Conservation (phyloP, 2,888 invertebrate genomes). For the Petrolisthes manimaculis region DNA sequence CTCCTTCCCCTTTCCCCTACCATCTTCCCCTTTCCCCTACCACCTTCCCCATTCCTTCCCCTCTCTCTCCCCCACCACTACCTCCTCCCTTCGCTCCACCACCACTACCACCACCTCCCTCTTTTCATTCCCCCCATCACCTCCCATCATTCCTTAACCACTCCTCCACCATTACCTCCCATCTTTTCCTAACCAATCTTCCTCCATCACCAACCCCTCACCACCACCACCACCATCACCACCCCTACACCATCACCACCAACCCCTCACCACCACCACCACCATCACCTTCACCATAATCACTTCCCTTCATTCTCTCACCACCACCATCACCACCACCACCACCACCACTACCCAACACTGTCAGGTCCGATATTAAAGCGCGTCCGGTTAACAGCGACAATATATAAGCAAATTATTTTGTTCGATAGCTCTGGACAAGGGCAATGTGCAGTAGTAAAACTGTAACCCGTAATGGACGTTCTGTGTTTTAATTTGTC, state of each 20-base stretch:
- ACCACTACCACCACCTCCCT: not conserved
- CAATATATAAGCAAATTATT: slow-evolving; percentile 18
- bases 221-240: slow-evolving; percentile 3
- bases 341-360: not conserved
- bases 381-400: slow-evolving; percentile 18
- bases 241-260: not conserved
- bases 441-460: slow-evolving; percentile 15
- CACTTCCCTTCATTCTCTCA: not conserved
- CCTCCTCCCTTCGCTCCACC: not conserved
- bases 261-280: not conserved
- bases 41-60: not conserved
- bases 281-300: not conserved
- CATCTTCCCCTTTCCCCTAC: not conserved
- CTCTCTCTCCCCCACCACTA: not conserved
- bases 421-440: slow-evolving; percentile 12
- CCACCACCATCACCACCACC: not conserved
- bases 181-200: no score
- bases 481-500: slow-evolving; percentile 8
- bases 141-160: not conserved
- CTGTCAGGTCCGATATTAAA: slow-evolving; percentile 1
- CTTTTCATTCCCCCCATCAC: not conserved
- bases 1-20: not conserved
- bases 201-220: no score
- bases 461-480: slow-evolving; percentile 12
- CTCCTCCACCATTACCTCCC: not conserved